These are phyloP conservation scores for Hirundo rustica DNA, from an alignment of 2,797 vertebrate species.

Conservation along the genomic window DNA sequence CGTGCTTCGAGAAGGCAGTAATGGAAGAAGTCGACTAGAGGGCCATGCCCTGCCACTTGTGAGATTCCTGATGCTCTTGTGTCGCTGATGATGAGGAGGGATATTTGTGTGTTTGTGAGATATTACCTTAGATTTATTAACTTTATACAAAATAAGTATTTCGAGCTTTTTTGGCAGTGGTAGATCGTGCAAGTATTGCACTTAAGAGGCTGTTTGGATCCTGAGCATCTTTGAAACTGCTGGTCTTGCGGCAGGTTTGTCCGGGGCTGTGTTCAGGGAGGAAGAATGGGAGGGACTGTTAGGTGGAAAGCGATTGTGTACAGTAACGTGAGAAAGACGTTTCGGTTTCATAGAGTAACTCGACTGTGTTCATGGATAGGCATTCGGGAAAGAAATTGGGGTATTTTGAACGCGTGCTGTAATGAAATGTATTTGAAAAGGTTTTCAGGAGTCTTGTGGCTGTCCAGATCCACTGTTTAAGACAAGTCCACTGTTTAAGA, in stretches of 20 bases:
- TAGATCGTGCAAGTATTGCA: accelerated
- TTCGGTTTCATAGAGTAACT: background rate
- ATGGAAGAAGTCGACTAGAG: too few relatives aligned
- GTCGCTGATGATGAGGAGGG: background rate
- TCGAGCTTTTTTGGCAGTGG: background rate
- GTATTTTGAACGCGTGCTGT: background rate
- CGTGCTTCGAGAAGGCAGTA: accelerated
- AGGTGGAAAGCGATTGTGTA: accelerated
- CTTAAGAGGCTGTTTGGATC: accelerated
- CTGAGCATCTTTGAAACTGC: background rate
- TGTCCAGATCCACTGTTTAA: accelerated
- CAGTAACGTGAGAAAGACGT: accelerated
- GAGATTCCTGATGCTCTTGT: background rate
- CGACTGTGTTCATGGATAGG: accelerated
- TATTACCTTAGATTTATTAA: background rate
- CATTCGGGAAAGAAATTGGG: background rate
- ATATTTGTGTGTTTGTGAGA: accelerated
- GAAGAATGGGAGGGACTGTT: accelerated
- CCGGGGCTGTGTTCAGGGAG: background rate
- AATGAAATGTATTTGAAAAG: background rate
- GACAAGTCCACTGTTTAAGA: accelerated
- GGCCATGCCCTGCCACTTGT: accelerated
- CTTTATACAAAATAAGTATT: accelerated
- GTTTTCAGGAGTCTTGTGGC: too few relatives aligned
- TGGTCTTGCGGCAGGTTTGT: background rate